phyloP scores from a whole-genome alignment of 2,888 invertebrate species.

The Callinectes sapidus region DNA sequence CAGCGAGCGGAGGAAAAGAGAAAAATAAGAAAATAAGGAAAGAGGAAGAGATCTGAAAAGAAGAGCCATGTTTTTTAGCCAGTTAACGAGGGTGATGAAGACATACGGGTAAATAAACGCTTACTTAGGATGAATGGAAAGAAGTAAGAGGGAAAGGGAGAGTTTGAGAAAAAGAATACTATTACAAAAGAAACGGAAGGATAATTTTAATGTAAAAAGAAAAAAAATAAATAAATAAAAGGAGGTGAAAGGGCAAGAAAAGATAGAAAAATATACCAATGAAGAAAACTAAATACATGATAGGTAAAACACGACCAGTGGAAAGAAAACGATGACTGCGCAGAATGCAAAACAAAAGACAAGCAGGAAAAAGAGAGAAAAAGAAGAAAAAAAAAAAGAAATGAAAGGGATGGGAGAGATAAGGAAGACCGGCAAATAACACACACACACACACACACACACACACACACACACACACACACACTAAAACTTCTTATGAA shows the following conservation, averaged over 20 bases:
- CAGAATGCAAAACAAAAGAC: background rate
- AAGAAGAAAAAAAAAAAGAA: too few relatives aligned
- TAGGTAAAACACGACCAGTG: background rate
- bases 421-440: background rate
- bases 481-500: background rate
- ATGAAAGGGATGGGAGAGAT: background rate
- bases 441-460: background rate
- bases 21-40: background rate
- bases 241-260: background rate
- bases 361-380: background rate
- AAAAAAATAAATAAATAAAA: background rate
- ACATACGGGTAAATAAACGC: background rate
- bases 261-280: background rate
- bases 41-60: background rate
- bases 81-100: background rate
- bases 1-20: background rate
- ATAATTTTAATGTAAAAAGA: background rate
- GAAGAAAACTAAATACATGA: background rate
- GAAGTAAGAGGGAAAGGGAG: background rate
- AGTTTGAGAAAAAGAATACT: background rate
- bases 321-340: background rate
- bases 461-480: slow-evolving; percentile 1
- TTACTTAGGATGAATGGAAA: background rate
- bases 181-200: background rate
- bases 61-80: background rate